A percentile compares a stretch with the other conserved stretches of the same genome.
These are phyloP conservation scores for Cercocebus atys DNA, from an alignment of 2,113 vertebrate genomes.

Conservation along the genomic window DNA sequence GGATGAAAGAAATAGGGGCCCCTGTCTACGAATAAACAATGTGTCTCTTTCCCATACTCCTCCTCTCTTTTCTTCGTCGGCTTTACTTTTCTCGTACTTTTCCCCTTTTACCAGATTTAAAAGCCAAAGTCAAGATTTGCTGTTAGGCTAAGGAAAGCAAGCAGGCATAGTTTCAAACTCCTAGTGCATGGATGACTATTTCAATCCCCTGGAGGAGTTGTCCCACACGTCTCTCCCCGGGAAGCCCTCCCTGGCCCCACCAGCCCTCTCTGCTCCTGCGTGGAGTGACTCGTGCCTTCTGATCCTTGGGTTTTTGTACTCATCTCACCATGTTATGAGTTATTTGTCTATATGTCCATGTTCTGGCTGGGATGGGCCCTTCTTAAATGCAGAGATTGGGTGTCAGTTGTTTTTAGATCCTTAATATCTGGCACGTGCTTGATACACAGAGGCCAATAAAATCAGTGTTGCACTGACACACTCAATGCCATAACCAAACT, in stretches of 20 bases:
- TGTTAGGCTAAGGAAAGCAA: not conserved
- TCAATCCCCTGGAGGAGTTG: not conserved
- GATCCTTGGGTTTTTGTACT: not conserved
- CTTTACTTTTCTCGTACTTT: not conserved
- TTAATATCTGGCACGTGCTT: rapidly evolving
- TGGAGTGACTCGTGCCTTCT: no score
- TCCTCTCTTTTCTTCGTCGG: no score
- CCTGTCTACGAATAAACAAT: not conserved
- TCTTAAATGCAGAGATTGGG: no score
- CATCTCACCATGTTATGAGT: rapidly evolving
- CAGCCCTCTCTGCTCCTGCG: not conserved
- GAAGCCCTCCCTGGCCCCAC: not conserved
- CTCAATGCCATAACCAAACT: rapidly evolving
- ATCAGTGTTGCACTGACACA: rapidly evolving
- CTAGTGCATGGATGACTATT: rapidly evolving
- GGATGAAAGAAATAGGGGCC: not conserved
- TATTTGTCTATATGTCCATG: not conserved
- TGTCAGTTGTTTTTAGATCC: not conserved
- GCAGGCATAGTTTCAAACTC: not conserved
- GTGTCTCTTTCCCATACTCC: rapidly evolving
- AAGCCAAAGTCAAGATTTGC: not conserved
- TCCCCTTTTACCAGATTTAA: not conserved
- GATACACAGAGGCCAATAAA: not conserved
- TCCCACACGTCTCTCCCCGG: rapidly evolving
- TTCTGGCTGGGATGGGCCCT: not conserved